Conservation (phyloP, 2,113 vertebrate genomes). For the Ptyas mucosa region DNA sequence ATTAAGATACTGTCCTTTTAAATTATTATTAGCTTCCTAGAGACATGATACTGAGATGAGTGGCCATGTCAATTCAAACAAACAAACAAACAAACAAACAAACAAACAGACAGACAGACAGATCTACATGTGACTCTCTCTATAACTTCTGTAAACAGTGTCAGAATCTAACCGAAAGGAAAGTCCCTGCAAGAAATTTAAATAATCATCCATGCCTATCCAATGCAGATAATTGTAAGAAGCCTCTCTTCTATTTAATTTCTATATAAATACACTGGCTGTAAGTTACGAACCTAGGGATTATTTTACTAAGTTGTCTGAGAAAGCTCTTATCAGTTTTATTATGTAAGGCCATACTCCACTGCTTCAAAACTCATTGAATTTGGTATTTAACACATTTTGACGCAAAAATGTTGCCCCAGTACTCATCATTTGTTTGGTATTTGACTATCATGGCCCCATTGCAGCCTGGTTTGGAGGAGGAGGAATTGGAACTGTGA, state of each 20-base stretch:
- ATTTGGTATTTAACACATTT: too few species aligned
- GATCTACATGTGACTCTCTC: background rate
- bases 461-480: background rate
- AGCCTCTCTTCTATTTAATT: background rate
- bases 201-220: background rate
- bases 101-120: background rate
- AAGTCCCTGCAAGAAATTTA: background rate
- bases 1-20: background rate
- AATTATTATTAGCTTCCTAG: background rate
- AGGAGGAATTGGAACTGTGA: background rate
- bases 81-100: background rate
- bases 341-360: background rate
- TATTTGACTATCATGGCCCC: background rate
- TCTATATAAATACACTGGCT: background rate
- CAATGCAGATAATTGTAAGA: background rate
- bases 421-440: background rate
- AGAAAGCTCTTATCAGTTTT: background rate
- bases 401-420: too few species aligned
- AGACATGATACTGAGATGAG: background rate
- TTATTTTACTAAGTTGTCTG: background rate
- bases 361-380: background rate
- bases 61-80: background rate
- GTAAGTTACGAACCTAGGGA: background rate
- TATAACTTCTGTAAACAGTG: background rate
- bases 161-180: background rate